Evolutionary conservation across 1,140 invertebrate genomes (phyloP).

Genomic region (Drosophila erecta): DNA sequence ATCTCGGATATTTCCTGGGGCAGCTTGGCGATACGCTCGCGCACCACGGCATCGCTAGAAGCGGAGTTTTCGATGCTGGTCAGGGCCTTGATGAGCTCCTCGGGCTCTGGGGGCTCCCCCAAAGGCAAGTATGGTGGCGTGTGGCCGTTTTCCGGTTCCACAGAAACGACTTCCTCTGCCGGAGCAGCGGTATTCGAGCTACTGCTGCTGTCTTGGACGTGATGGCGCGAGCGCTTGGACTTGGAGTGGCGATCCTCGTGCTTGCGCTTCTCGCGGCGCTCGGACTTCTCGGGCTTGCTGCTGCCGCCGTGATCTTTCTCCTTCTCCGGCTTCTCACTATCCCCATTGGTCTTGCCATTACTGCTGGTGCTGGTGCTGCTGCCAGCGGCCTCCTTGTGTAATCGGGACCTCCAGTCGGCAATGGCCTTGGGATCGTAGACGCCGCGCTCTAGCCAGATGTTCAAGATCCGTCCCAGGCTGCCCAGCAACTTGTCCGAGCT

Average conservation of each 20-base stretch:
- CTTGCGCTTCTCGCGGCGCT: slow-evolving; percentile 69
- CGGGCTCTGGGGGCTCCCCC: slow-evolving; percentile 95
- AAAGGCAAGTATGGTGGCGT: slow-evolving; percentile 91
- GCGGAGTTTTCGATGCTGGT: slow-evolving; percentile 96
- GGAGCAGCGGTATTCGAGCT: slow-evolving; percentile 86
- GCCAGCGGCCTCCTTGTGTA: slow-evolving; percentile 45
- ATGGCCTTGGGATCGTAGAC: slow-evolving; percentile 94
- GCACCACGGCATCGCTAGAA: slow-evolving; percentile 95
- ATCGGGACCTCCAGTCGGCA: slow-evolving; percentile 86
- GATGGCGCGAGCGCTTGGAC: slow-evolving; percentile 48
- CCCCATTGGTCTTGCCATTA: slow-evolving; percentile 9
- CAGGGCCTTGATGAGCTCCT: slow-evolving; percentile 93
- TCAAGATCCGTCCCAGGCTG: slow-evolving; percentile 92
- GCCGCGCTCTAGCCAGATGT: slow-evolving; percentile 96
- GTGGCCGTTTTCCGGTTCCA: slow-evolving; percentile 57
- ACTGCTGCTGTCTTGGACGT: slow-evolving; percentile 34
- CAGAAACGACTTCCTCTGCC: slow-evolving; percentile 11
- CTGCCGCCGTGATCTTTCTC: slow-evolving; percentile 51
- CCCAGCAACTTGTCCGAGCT: slow-evolving; percentile 91
- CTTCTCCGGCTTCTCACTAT: slow-evolving; percentile 6
- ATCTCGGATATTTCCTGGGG: slow-evolving; percentile 98
- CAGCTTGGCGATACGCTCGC: slow-evolving; percentile 96
- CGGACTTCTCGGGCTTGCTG: slow-evolving; percentile 55
- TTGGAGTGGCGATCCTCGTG: slow-evolving; percentile 69
- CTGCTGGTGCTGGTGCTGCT: slow-evolving; percentile 51